These are phyloP conservation scores for Pseudomyrmex concolor DNA, from an alignment of 1,140 invertebrate species.

Conservation along the genomic window DNA sequence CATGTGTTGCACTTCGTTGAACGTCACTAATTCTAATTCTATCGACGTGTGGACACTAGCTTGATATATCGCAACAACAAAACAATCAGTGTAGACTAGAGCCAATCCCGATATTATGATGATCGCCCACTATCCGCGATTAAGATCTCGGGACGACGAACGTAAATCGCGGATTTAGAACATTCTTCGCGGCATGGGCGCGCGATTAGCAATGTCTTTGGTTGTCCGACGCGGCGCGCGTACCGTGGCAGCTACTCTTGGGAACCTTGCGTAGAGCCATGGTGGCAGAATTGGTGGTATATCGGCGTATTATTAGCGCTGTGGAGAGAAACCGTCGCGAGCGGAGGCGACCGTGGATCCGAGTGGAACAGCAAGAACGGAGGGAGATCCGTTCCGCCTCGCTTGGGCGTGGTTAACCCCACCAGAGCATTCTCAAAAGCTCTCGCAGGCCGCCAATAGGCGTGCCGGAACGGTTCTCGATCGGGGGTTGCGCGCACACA, in stretches of 20 bases:
- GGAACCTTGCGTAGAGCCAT: slow-evolving; percentile 77
- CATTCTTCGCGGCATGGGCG: slow-evolving; percentile 64
- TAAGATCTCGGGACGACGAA: neutral
- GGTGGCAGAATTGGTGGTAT: slow-evolving; percentile 82
- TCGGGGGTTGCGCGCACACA: slow-evolving; percentile 71
- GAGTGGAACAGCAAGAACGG: slow-evolving; percentile 52
- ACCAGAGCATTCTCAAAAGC: slow-evolving; percentile 70
- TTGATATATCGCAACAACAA: neutral
- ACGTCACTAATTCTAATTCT: slow-evolving; percentile 40
- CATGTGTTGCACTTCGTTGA: neutral
- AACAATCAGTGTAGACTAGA: neutral
- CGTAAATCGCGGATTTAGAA: neutral
- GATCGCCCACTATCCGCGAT: neutral
- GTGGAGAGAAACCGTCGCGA: slow-evolving; percentile 64
- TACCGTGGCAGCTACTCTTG: slow-evolving; percentile 73
- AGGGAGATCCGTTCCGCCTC: slow-evolving; percentile 79
- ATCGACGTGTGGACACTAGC: neutral
- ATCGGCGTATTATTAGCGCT: slow-evolving; percentile 82
- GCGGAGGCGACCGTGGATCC: slow-evolving; percentile 51
- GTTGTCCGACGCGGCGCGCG: slow-evolving; percentile 73
- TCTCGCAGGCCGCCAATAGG: slow-evolving; percentile 62
- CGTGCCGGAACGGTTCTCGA: slow-evolving; percentile 43
- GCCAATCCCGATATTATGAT: neutral
- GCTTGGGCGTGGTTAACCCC: slow-evolving; percentile 74
- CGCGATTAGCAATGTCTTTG: slow-evolving; percentile 72